Base-by-base conservation (phyloP, 2,888 invertebrate genomes). In the Dusona sp. region DNA sequence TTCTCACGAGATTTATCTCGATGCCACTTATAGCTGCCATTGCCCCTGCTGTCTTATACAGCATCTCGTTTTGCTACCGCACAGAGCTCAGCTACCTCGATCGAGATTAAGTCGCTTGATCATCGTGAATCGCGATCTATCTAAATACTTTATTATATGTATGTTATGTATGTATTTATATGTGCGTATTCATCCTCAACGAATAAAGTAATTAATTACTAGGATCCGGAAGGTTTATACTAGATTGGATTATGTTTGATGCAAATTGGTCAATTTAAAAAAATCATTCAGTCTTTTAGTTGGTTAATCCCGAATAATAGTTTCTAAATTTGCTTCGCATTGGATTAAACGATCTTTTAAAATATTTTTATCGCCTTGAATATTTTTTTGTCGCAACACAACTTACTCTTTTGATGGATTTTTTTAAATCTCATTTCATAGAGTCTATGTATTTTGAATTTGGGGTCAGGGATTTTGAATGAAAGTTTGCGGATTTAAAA, bases 21-120 rank as follows among this genome's bases (percentile, higher is more conserved):
- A 86, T 86, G 65, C 74, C 82, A 83, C 85, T 86, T 83, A 83
- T 78, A 48, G 77, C 65, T 79, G 75, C 79, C 75, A 83, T 75
- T 79, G 79, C 61, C 81, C 78, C 48, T 79, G 33, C 65, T 67
- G 78, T 78, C 78, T 67, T 67, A 51, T 79, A 48, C 29, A 67
- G 48, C 22, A 29, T 33, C 64, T 65, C 75, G 45, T 54, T 61
- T 65, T 64, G 75, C 75, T 77, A 77, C 75, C 64, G 57, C 75
- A 75, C 64, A 64, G 68, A 75, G 68, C 74, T 70, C 42, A 64
- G 75, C 70, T 65, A 72, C 70, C 84, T 80, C 75, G 80, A 84
- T 84, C 84, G 80, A 65, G 84, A 84, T 77, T 57, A 84, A 84
- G 84, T 65, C 72, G 79, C 84, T 68, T 74, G 84, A 84, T 84